Evolutionary conservation across 2,113 vertebrate species (phyloP), one percentile per base, ranked within the genome.

Genomic region (Antidorcas marsupialis): DNA sequence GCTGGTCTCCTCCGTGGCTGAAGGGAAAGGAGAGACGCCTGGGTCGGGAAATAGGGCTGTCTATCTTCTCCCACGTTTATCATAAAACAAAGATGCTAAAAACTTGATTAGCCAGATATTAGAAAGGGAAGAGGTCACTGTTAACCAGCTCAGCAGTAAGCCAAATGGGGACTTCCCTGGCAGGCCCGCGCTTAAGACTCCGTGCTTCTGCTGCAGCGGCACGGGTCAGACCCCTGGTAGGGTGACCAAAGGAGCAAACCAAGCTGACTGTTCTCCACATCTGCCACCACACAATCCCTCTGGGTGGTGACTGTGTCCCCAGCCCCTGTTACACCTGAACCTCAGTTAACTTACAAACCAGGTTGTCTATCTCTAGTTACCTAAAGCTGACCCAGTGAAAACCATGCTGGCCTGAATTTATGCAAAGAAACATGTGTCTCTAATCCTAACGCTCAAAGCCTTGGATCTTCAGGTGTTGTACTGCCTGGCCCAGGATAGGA

Each of bases 151-250:
- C 19, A 11, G 60, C 71, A 89, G 47, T 23, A 15, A n/a, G 53
- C 4, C n/a, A 23, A 4, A 15, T 14, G 21, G 36, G 39, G 71
- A 43, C 71, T 76, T 43, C 71, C 71, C 36, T 43, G 71, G 71
- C 39, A 76, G 39, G 71, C 39, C 23, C 3, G 39, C 15, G 71
- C 36, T 43, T 27, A 76, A 43, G 39, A 76, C 39, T 76, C 39
- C 0, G 0, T 27, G 12, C 12, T 43, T 76, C 21, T 27, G 7
- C 11, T 1, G 3, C 71, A 76, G 23, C 1, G 1, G 36, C 6
- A 6, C 0, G 1, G 39, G 23, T 76, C 23, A 43, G 71, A 76
- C 23, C 39, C 12, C 36, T 76, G 23, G 12, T 27, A 43, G 71
- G 71, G 23, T 3, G 39, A 43, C 71, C 21, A 43, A 76, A 11